A percentile compares a stretch with the other conserved stretches of the same genome.
These are phyloP conservation scores for Seira sanloemensis DNA, from an alignment of 2,888 invertebrate species.

Conservation along the genomic window DNA sequence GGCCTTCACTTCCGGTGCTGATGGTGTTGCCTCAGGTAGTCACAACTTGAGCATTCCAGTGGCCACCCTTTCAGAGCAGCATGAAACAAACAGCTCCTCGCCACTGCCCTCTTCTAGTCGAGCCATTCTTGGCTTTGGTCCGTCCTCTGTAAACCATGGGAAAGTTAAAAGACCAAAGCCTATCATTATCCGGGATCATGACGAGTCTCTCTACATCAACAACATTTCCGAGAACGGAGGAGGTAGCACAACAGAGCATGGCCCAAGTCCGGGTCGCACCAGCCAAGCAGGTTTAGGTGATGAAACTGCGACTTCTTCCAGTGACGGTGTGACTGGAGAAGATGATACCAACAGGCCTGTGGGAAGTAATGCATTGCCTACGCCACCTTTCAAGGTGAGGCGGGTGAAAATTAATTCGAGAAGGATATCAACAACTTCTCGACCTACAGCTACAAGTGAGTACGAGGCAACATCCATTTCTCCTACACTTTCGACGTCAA, in stretches of 20 bases:
- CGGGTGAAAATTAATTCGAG: slow-evolving; percentile 57
- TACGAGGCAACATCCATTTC: background rate
- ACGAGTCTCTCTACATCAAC: slow-evolving; percentile 36
- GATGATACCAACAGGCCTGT: slow-evolving; percentile 38
- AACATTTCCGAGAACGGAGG: slow-evolving; percentile 39
- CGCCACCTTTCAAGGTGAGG: slow-evolving; percentile 59
- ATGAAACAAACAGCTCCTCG: slow-evolving; percentile 8
- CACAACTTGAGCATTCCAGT: slow-evolving; percentile 34
- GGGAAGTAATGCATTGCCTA: slow-evolving; percentile 48
- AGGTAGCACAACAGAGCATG: slow-evolving; percentile 9
- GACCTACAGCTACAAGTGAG: slow-evolving; percentile 1
- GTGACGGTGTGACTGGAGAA: slow-evolving; percentile 18
- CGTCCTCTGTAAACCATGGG: slow-evolving; percentile 30
- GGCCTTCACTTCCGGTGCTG: slow-evolving; percentile 44
- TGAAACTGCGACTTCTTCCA: slow-evolving; percentile 23
- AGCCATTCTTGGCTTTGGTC: slow-evolving; percentile 45
- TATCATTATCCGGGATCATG: slow-evolving; percentile 59
- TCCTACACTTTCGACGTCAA: slow-evolving; percentile 18
- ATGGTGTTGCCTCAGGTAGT: background rate
- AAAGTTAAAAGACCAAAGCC: slow-evolving; percentile 58
- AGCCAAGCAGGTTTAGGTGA: background rate
- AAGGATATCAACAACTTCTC: slow-evolving; percentile 11
- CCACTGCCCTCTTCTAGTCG: slow-evolving; percentile 53
- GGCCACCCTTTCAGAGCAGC: slow-evolving; percentile 5
- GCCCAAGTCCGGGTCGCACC: background rate